Percentiles rank a stretch among this genome's conserved stretches.
Evolutionary conservation across 2,888 invertebrate species (phyloP).

Genomic region (Limnephilus lunatus): DNA sequence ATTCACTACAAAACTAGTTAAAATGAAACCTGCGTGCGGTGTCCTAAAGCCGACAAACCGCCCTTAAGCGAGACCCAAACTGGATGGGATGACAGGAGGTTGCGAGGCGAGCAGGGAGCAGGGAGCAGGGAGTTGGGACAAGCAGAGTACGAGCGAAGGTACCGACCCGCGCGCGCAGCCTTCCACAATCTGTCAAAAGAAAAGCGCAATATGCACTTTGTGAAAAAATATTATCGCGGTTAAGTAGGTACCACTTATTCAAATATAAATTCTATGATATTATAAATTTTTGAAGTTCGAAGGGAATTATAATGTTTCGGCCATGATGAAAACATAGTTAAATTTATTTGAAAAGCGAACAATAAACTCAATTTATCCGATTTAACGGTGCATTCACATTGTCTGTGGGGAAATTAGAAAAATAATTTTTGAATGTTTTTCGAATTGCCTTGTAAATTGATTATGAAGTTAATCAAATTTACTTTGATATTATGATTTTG

Average conservation of each 20-base stretch:
- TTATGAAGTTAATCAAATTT: not conserved
- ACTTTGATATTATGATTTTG: not conserved
- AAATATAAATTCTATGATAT: not conserved
- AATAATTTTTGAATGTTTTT: not conserved
- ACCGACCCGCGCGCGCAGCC: conserved; percentile 46
- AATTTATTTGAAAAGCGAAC: not conserved
- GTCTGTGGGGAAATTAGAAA: not conserved
- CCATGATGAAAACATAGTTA: not conserved
- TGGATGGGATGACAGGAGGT: not conserved
- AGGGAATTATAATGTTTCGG: not conserved
- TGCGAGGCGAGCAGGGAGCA: not conserved
- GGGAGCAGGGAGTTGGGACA: not conserved
- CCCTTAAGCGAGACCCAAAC: conserved; percentile 48
- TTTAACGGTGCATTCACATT: not conserved
- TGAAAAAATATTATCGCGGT: not conserved
- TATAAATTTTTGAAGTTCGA: not conserved
- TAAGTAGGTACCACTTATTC: not conserved
- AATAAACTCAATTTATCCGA: not conserved
- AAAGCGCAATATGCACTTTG: conserved; percentile 20
- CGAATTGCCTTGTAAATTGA: not conserved
- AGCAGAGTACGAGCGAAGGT: not conserved
- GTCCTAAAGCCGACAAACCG: conserved; percentile 38
- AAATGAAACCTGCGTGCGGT: conserved; percentile 48
- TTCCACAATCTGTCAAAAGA: conserved; percentile 44
- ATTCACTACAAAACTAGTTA: conserved; percentile 54